Percentiles rank a stretch among this genome's conserved stretches.
Evolutionary conservation across 2,888 invertebrate species (phyloP).

Genomic region (Dorcus hopei): DNA sequence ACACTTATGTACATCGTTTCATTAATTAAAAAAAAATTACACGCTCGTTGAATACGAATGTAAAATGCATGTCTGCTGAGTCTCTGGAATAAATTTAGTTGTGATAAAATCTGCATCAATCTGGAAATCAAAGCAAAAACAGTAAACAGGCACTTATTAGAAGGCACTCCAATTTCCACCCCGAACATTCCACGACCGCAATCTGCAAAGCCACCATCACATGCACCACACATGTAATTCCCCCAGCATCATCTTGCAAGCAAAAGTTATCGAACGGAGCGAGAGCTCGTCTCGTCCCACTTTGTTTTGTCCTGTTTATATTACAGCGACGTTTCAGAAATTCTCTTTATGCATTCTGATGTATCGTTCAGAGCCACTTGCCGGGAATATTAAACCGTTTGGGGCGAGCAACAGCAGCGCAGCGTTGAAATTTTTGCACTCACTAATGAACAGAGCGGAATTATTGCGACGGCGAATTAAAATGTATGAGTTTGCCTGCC

Average conservation of each 20-base stretch:
- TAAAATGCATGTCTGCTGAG: too few relatives aligned
- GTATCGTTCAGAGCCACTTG: constrained; percentile 8
- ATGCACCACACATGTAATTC: not conserved
- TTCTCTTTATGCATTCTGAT: constrained; percentile 7
- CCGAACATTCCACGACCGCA: not conserved
- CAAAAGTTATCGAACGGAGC: not conserved
- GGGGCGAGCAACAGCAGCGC: not conserved
- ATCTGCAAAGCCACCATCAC: not conserved
- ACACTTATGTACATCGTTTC: too few relatives aligned
- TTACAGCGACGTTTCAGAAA: not conserved
- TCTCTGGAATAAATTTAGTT: too few relatives aligned
- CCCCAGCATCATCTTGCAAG: too few relatives aligned
- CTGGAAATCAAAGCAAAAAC: too few relatives aligned
- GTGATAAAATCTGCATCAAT: too few relatives aligned
- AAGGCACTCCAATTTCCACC: too few relatives aligned
- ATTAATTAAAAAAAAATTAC: too few relatives aligned
- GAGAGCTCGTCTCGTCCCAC: not conserved
- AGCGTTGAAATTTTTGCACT: not conserved
- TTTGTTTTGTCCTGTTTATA: not conserved
- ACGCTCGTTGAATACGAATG: too few relatives aligned
- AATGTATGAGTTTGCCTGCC: not conserved
- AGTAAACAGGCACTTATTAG: too few relatives aligned
- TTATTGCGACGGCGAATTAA: not conserved
- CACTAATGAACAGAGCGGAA: not conserved
- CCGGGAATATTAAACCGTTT: constrained; percentile 2